Evolutionary conservation across 2,113 vertebrate genomes (phyloP), one percentile per base, ranked within the genome.

Genomic region (Cariama cristata): DNA sequence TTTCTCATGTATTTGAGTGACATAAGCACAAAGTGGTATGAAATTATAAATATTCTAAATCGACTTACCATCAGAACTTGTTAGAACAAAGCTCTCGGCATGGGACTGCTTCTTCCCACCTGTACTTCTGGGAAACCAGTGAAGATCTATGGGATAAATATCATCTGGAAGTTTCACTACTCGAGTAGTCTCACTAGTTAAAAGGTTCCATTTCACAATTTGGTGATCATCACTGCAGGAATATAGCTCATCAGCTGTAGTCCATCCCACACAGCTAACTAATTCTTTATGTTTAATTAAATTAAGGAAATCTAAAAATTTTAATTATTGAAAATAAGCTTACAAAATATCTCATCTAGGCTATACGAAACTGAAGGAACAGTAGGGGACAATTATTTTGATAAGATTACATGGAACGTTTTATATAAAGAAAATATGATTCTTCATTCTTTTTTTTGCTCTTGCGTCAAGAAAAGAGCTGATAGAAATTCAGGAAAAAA

Each of bases 201-300:
- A 90, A 63, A 99, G 97, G 98, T 99, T 99, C 99, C 99, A 99
- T 32, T 97, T 99, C 82, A 99, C 96, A 42, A 99, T 98, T 76
- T 99, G 99, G 96, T 99, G 99, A 88, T 99, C 99, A 76, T 99
- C 99, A 9, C 99, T 99, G 96, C 99, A 99, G 3, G 99, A 99
- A 96, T 99, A 99, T 17, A 99, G 93, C 84, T 99, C 99, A 12
- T 99, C 99, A 28, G 99, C 99, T 40, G 99, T 98, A 10, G 99
- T 99, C 99, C 99, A 99, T 12, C 99, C 99, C 62, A 99, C 98
- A 86, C 99, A 99, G 96, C 99, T 99, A 84, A 99, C 99, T 93
- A 99, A 86, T 83, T 99, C 99, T 90, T 98, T 99, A 99, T 99
- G 99, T 99, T 87, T 74, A 64, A 49, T 33, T 76, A 42, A 52